phyloP scores from a whole-genome alignment of 1,140 invertebrate species.

The Steinernema khuongi region DNA sequence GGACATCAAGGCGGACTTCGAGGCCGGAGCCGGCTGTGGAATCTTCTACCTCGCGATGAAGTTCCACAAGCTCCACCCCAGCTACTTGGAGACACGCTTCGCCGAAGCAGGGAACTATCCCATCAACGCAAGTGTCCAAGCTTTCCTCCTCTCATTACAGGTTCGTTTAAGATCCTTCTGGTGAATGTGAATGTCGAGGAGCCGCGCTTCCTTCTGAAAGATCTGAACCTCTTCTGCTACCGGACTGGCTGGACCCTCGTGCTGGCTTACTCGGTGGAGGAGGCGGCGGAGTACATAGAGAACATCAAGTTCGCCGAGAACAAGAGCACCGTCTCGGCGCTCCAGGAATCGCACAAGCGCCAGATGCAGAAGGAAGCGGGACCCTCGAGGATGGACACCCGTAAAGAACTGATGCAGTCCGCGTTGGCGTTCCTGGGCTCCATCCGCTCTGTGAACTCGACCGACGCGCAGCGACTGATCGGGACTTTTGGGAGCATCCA shows the following conservation, averaged over 20 bases:
- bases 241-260: conserved; percentile 51
- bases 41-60: conserved; percentile 54
- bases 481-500: conserved; percentile 44
- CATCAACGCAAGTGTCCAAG: conserved; percentile 31
- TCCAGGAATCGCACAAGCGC: conserved; percentile 32
- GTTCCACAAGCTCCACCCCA: conserved; percentile 54
- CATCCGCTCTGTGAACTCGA: conserved; percentile 32
- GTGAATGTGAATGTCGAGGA: conserved; percentile 55
- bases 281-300: conserved; percentile 57
- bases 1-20: conserved; percentile 51
- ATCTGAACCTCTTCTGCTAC: conserved; percentile 57
- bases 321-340: conserved; percentile 27
- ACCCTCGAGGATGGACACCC: background rate
- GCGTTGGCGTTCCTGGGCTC: conserved; percentile 42
- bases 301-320: conserved; percentile 53
- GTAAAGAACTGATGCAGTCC: conserved; percentile 5
- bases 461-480: conserved; percentile 44
- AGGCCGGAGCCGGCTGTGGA: conserved; percentile 43
- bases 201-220: conserved; percentile 46
- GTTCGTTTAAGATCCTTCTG: conserved; percentile 44
- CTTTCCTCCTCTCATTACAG: conserved; percentile 9
- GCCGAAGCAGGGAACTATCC: conserved; percentile 34
- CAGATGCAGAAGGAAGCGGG: conserved; percentile 28
- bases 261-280: conserved; percentile 55
- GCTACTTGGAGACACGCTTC: conserved; percentile 53